Evolutionary conservation across 2,888 invertebrate genomes (phyloP).

Genomic region (Coecobrya sp.): DNA sequence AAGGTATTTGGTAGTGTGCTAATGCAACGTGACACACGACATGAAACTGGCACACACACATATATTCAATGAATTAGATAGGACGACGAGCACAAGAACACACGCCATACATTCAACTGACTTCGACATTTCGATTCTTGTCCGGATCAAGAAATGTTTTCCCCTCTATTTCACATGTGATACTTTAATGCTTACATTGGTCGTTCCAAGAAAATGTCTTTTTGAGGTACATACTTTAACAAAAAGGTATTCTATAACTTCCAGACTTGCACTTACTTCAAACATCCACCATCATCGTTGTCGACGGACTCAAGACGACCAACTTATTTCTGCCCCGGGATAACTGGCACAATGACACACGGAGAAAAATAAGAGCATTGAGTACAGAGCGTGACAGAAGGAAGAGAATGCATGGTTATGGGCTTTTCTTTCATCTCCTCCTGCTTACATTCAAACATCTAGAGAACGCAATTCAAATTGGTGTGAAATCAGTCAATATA

Average conservation of each 20-base stretch:
- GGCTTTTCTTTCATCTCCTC: slow-evolving; percentile 41
- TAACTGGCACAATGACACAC: slow-evolving; percentile 38
- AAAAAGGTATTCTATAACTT: slow-evolving; percentile 19
- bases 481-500: slow-evolving; percentile 84
- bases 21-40: slow-evolving; percentile 79
- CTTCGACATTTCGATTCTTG: slow-evolving; percentile 78
- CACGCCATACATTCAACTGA: background rate
- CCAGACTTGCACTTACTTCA: slow-evolving; percentile 12
- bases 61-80: slow-evolving; percentile 32
- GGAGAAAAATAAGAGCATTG: background rate
- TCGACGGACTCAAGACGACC: slow-evolving; percentile 7
- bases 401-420: background rate
- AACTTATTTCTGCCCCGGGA: slow-evolving; percentile 50
- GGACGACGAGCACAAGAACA: background rate
- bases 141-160: slow-evolving; percentile 80
- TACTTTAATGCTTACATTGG: slow-evolving; percentile 48
- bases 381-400: background rate
- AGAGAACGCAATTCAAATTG: slow-evolving; percentile 69
- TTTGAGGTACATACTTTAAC: slow-evolving; percentile 34
- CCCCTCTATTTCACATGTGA: slow-evolving; percentile 82
- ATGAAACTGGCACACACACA: slow-evolving; percentile 72
- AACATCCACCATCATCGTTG: slow-evolving; percentile 24
- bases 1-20: slow-evolving; percentile 59
- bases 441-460: background rate
- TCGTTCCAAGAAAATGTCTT: slow-evolving; percentile 42